Evolutionary conservation across 2,888 invertebrate genomes (phyloP).

Genomic region (Trypoxylon attenuatum): DNA sequence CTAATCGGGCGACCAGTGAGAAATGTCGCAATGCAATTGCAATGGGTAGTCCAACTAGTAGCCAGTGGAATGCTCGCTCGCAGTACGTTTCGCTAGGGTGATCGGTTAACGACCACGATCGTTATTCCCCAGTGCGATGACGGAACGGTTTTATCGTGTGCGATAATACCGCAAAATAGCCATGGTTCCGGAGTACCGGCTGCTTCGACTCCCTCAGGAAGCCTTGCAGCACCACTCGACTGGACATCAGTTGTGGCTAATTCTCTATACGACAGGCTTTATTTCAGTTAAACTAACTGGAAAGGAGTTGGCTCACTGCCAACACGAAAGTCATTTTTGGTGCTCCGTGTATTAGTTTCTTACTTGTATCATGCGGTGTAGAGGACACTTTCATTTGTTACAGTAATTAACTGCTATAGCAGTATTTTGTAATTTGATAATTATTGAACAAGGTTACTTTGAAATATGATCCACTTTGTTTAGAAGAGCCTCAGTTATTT

Average conservation of each 20-base stretch:
- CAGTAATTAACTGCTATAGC: too few relatives aligned
- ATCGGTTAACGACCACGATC: conserved; percentile 37
- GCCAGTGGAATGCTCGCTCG: conserved; percentile 34
- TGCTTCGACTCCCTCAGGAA: conserved; percentile 14
- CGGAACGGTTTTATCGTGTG: conserved; percentile 41
- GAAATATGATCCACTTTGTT: too few relatives aligned
- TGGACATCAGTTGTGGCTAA: conserved; percentile 53
- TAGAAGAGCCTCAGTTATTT: too few relatives aligned
- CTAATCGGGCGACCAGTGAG: not conserved
- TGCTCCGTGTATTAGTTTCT: too few relatives aligned
- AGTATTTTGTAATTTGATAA: too few relatives aligned
- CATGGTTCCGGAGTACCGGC: conserved; percentile 3
- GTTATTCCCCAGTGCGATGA: conserved; percentile 29
- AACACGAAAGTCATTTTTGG: conserved; percentile 65
- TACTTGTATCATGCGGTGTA: too few relatives aligned
- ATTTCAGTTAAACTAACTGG: conserved; percentile 65
- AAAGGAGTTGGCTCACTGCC: conserved; percentile 61
- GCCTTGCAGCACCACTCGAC: conserved; percentile 10
- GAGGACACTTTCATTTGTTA: too few relatives aligned
- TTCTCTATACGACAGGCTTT: conserved; percentile 65
- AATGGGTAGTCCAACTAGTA: conserved; percentile 33
- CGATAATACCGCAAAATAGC: conserved; percentile 41
- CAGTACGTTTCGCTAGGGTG: conserved; percentile 44
- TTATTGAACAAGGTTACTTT: too few relatives aligned
- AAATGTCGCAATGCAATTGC: conserved; percentile 18